Percentiles rank a stretch among this genome's conserved stretches.
Conservation (phyloP, 2,888 invertebrate species). For the Dryadula phaetusa region DNA sequence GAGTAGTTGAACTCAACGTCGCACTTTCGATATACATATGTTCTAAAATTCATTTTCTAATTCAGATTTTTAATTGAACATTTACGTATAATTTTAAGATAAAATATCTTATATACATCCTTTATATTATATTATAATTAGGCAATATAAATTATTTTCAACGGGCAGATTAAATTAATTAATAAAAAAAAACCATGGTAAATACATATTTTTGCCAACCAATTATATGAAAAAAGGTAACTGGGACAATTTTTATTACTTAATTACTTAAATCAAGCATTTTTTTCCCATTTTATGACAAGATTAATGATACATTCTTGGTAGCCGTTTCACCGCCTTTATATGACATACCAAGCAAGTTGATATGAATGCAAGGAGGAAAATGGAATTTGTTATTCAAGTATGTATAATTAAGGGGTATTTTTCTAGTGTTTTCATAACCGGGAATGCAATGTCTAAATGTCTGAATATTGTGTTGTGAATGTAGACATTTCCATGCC, state of each 20-base stretch:
- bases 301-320: not conserved
- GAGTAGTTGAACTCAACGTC: no score
- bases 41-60: no score
- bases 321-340: not conserved
- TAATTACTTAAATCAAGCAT: not conserved
- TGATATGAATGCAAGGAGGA: slow-evolving; percentile 7
- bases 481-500: no score
- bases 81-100: no score
- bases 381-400: not conserved
- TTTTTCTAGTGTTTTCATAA: not conserved
- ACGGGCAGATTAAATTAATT: not conserved
- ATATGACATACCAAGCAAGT: slow-evolving; percentile 4
- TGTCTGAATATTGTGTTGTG: no score
- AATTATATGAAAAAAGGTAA: not conserved
- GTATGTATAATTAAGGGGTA: not conserved
- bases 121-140: no score
- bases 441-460: no score
- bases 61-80: no score
- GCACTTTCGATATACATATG: no score
- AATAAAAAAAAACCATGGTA: no score
- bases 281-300: not conserved
- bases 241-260: not conserved
- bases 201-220: not conserved
- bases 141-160: not conserved
- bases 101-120: no score